Conservation (phyloP, 2,113 vertebrate genomes). For the Brachyistius frenatus region DNA sequence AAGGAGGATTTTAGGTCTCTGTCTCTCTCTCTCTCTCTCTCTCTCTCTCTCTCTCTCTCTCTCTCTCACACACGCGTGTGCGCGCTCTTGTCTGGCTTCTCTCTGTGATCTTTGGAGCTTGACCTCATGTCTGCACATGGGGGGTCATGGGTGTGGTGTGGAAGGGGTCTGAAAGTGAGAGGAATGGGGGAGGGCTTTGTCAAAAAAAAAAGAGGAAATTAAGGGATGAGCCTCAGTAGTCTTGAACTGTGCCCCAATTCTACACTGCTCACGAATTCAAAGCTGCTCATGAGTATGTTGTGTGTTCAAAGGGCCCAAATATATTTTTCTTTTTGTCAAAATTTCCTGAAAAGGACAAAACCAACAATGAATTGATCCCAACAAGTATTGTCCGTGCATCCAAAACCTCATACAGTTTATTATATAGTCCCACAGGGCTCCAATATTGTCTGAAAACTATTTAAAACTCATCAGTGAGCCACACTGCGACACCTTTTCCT, state of each 20-base stretch:
- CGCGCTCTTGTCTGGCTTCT: slow-evolving; percentile 71
- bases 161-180: slow-evolving; percentile 71
- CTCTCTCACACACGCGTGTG: slow-evolving; percentile 48
- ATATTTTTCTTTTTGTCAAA: neutral
- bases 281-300: slow-evolving; percentile 19
- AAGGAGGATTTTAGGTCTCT: slow-evolving; percentile 76
- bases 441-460: neutral
- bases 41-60: slow-evolving; percentile 68
- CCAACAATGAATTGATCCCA: neutral
- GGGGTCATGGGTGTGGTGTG: slow-evolving; percentile 78
- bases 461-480: slow-evolving; percentile 3
- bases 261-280: slow-evolving; percentile 33
- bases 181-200: slow-evolving; percentile 64
- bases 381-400: neutral
- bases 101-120: slow-evolving; percentile 87
- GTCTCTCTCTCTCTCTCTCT: slow-evolving; percentile 66
- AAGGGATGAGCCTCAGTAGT: slow-evolving; percentile 63
- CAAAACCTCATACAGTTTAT: neutral
- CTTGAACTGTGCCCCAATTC: slow-evolving; percentile 56
- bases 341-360: slow-evolving; percentile 6
- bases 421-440: neutral
- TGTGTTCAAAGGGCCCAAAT: slow-evolving; percentile 1
- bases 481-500: neutral
- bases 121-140: slow-evolving; percentile 83
- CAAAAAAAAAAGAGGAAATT: slow-evolving; percentile 66